phyloP scores from a whole-genome alignment of 2,113 vertebrate species.

The Mormoops blainvillei region DNA sequence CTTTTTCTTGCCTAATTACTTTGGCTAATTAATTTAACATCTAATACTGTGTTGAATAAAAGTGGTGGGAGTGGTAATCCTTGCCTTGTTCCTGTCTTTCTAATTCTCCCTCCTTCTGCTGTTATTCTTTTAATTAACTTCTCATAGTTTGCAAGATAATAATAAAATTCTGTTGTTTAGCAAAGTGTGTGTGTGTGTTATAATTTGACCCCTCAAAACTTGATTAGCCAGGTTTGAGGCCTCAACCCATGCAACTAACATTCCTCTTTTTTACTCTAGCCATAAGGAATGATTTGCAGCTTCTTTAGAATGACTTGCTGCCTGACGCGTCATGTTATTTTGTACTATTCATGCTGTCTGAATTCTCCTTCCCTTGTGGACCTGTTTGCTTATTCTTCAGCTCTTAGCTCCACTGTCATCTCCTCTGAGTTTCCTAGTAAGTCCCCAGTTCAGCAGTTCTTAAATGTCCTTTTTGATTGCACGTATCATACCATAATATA shows the following conservation, averaged over 20 bases:
- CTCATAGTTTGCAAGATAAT: neutral
- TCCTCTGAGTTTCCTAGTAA: neutral
- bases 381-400: neutral
- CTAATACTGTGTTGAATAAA: neutral
- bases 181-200: neutral
- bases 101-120: neutral
- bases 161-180: neutral
- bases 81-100: neutral
- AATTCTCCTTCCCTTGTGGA: neutral
- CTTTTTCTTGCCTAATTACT: neutral
- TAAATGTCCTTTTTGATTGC: neutral
- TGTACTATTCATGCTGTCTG: neutral
- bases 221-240: neutral
- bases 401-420: neutral
- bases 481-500: neutral
- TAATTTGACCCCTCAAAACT: neutral
- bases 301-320: neutral
- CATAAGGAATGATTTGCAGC: neutral
- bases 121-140: neutral
- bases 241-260: neutral
- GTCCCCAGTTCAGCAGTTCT: neutral
- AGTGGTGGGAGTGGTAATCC: neutral
- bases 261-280: neutral
- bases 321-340: neutral
- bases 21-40: neutral